phyloP scores from a whole-genome alignment of 2,888 invertebrate species.

The Kryphioiulus occultus region DNA sequence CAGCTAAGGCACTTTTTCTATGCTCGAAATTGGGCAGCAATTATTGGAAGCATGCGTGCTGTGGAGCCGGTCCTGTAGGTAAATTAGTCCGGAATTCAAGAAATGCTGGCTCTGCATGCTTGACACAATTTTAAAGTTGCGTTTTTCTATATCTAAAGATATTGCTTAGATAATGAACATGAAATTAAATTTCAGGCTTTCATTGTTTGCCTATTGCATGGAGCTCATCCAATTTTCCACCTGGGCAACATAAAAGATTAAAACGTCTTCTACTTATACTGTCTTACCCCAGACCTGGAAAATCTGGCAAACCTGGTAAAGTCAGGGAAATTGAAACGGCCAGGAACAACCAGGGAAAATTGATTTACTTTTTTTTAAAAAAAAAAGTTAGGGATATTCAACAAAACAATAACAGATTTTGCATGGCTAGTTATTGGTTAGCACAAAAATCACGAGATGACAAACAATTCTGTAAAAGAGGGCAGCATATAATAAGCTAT shows the following conservation, averaged over 20 bases:
- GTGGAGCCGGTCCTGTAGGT: not conserved
- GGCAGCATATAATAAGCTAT: too few relatives aligned
- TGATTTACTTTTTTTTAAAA: too few relatives aligned
- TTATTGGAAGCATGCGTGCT: conserved; percentile 6
- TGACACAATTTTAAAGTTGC: not conserved
- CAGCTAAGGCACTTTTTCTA: not conserved
- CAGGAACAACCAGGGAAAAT: too few relatives aligned
- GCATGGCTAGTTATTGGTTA: too few relatives aligned
- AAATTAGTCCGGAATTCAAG: not conserved
- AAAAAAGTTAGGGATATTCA: too few relatives aligned
- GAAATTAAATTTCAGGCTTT: not conserved
- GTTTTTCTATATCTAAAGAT: not conserved
- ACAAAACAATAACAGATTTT: too few relatives aligned
- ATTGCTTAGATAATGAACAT: not conserved
- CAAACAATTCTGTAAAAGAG: too few relatives aligned
- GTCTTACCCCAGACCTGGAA: too few relatives aligned
- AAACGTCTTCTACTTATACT: too few relatives aligned
- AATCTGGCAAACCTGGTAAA: too few relatives aligned
- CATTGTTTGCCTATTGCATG: not conserved
- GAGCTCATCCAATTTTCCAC: not conserved
- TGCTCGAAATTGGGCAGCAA: not conserved
- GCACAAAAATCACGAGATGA: too few relatives aligned
- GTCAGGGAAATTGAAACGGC: too few relatives aligned
- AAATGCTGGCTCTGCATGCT: conserved; percentile 16
- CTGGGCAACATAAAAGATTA: not conserved